Percentiles rank a stretch among this genome's conserved stretches.
Conservation (phyloP, 2,888 invertebrate species). For the Luperina nickerlii region DNA sequence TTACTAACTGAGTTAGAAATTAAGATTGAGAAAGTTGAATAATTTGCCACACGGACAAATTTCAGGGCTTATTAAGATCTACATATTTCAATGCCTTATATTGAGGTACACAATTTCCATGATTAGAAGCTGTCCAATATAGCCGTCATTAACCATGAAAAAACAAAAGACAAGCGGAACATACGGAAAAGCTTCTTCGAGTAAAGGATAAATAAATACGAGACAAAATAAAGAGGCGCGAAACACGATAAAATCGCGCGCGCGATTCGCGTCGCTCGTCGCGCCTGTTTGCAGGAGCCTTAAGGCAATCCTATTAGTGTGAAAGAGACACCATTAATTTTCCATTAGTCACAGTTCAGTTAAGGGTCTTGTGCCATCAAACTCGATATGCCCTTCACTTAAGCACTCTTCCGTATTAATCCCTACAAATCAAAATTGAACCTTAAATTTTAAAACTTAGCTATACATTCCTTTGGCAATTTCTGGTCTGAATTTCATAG, state of each 20-base stretch:
- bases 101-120: not conserved
- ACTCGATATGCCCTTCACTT: constrained; percentile 20
- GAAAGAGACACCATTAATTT: constrained; percentile 39
- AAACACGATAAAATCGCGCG: too few relatives aligned
- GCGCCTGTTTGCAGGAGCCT: too few relatives aligned
- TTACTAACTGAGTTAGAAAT: too few relatives aligned
- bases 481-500: not conserved
- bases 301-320: constrained; percentile 4
- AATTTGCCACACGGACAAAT: too few relatives aligned
- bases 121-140: not conserved
- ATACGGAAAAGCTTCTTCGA: not conserved
- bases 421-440: not conserved
- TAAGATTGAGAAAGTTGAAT: too few relatives aligned
- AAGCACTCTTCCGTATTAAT: constrained; percentile 10
- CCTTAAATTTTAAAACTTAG: accelerated
- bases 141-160: too few relatives aligned
- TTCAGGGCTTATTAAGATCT: too few relatives aligned
- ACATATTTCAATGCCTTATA: not conserved
- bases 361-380: constrained; percentile 41
- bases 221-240: constrained; percentile 11
- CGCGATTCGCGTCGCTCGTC: too few relatives aligned
- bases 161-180: not conserved
- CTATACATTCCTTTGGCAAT: constrained; percentile 19
- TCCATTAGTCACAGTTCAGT: constrained; percentile 44
- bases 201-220: constrained; percentile 10